Evolutionary conservation across 2,888 invertebrate genomes (phyloP), one percentile per base, ranked within the genome.

Genomic region (Epirrita christyi): DNA sequence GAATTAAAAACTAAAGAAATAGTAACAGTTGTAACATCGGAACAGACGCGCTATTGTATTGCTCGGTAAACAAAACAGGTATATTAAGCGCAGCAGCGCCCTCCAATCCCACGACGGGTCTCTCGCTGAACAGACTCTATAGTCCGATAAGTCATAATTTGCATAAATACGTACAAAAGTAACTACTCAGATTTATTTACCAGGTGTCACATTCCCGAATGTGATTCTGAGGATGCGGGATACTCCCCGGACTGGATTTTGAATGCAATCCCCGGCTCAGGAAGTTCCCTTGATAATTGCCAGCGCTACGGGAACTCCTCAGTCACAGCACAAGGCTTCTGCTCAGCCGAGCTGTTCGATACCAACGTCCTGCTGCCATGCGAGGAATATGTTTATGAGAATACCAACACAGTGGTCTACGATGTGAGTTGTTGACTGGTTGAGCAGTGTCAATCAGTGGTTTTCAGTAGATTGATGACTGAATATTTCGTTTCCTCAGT

Each of bases 201-300:
- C 8, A 50, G 50, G 8, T 50, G 50, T 27, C 21, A 27, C 9
- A 73, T 78, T 8, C 70, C 71, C 0, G 76, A 76, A 50, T 78
- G 79, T 27, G 78, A 75, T 27, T 50, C 36, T 5, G 46, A 14
- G 27, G n/a, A 27, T 14, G 13, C 46, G 2, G 50, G 46, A n/a
- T 56, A 34, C 36, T 45, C 36, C 13, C 44, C 55, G 1, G 21
- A 8, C 5, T 55, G 55, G 55, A 29, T 49, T 9, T 7, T 6
- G 28, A 34, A 27, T 10, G 55, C 44, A 1, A 32, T 49, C n/a
- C 55, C 55, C 2, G 40, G 73, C 9, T 72, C 73, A 4, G 66
- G 67, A n/a, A 68, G 68, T 7, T 71, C 71, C 0, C 75, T 88
- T 60, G 89, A 92, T 50, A 85, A 86, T 46, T 93, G 94, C 64